Conservation (phyloP, 2,888 invertebrate species). For the Mystacides longicornis region DNA sequence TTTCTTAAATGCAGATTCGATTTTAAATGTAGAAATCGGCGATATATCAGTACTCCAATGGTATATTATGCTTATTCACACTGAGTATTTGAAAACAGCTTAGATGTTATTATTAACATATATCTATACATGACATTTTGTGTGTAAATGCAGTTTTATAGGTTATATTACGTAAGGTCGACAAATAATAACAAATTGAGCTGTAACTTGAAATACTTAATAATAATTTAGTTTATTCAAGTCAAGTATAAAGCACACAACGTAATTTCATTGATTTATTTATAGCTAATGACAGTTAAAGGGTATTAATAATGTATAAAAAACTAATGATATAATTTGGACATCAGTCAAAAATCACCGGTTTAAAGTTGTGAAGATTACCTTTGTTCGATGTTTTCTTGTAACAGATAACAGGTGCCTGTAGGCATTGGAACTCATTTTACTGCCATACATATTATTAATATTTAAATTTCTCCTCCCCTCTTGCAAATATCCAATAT, state of each 20-base stretch:
- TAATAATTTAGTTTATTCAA: background rate
- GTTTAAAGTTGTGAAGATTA: background rate
- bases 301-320: background rate
- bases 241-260: background rate
- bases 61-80: no score
- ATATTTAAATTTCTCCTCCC: background rate
- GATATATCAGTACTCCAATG: no score
- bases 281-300: constrained; percentile 18
- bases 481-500: background rate
- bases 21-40: no score
- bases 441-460: background rate
- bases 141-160: background rate
- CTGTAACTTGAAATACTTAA: background rate
- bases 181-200: constrained; percentile 1
- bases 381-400: background rate
- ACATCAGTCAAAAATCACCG: background rate
- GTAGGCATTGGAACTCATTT: background rate
- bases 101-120: background rate
- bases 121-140: background rate
- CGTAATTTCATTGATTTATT: constrained; percentile 9
- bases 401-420: background rate
- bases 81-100: no score
- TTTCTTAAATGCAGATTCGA: no score
- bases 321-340: background rate
- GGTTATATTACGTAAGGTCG: constrained; percentile 22